phyloP scores from a whole-genome alignment of 2,888 invertebrate species.

The Copidosoma aretas region DNA sequence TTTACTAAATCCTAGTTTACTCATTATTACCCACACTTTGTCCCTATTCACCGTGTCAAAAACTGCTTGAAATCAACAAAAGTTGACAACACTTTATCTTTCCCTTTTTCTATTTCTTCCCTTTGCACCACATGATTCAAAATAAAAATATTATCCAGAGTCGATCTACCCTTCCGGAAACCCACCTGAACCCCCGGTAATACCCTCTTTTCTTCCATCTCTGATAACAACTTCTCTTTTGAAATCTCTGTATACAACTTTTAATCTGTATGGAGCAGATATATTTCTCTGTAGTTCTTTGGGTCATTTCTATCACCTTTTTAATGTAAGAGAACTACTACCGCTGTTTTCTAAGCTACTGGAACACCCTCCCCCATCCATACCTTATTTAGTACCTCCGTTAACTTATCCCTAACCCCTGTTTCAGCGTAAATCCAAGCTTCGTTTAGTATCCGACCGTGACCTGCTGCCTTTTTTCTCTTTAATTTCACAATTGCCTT shows the following conservation, averaged over 20 bases:
- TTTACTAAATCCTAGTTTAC: slow-evolving; percentile 12
- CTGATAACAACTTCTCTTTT: slow-evolving; percentile 31
- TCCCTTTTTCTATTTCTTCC: slow-evolving; percentile 8
- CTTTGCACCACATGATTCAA: slow-evolving; percentile 31
- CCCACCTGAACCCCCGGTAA: slow-evolving; percentile 38
- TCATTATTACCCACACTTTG: slow-evolving; percentile 37
- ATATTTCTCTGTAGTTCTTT: slow-evolving; percentile 43
- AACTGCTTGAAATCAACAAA: slow-evolving; percentile 42
- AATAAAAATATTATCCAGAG: slow-evolving; percentile 35
- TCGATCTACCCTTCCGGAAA: slow-evolving; percentile 36
- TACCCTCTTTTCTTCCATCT: slow-evolving; percentile 28
- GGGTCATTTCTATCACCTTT: slow-evolving; percentile 31
- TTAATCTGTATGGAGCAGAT: slow-evolving; percentile 37
- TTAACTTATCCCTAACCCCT: neutral
- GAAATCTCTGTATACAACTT: slow-evolving; percentile 41
- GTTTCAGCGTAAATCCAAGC: slow-evolving; percentile 34
- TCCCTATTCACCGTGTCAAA: slow-evolving; percentile 40
- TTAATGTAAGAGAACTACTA: slow-evolving; percentile 38
- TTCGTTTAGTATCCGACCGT: slow-evolving; percentile 38
- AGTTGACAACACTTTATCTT: slow-evolving; percentile 16
- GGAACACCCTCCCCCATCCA: slow-evolving; percentile 36
- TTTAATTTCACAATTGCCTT: slow-evolving; percentile 24
- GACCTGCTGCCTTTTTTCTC: slow-evolving; percentile 33
- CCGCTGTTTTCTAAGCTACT: slow-evolving; percentile 35
- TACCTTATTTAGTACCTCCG: slow-evolving; percentile 8